Evolutionary conservation across 2,113 vertebrate genomes (phyloP), one percentile per base, ranked within the genome.

Genomic region (Prolemur simus): DNA sequence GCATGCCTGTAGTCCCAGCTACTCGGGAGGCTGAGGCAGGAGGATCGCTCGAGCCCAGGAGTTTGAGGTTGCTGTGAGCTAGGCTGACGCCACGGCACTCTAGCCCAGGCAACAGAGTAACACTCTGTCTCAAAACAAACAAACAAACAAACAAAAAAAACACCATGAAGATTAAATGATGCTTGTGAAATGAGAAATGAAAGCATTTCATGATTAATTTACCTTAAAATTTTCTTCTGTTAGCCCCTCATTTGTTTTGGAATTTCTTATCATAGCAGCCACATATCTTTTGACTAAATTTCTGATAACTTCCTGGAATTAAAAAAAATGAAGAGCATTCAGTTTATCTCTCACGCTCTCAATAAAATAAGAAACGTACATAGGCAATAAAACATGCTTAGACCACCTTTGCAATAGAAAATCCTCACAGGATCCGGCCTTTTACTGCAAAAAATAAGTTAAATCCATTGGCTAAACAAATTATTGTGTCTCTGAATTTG

Each of bases 221-320:
- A 99, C 99, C 99, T 99, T 99, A 89, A 99, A 99, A 95, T 99
- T 99, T 97, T 99, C 99, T 98, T 99, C 99, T 1, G 99, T 99
- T 97, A 99, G 98, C 3, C 99, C 99, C 96, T 99, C 99, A 0
- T 99, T 99, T 42, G 99, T 99, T 99, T 99, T 99, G 87, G 99
- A 99, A 96, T 99, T 99, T 97, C 99, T 99, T 96, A 99, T 99
- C 99, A 99, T 99, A 93, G 99, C 99, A 58, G 99, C 99, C 20
- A 99, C 99, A 0, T 99, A 99, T 88, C 99, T 98, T 98, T 99
- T 99, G 97, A 99, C 99, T 98, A 99, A 99, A 98, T 97, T 99
- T 73, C 99, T 98, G 97, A 99, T 99, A 97, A 99, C 99, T 98
- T 99, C 99, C 99, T 99, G 98, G 63, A 98, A 98, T 21, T 94